A percentile compares a stretch with the other conserved stretches of the same genome.
Evolutionary conservation across 2,797 vertebrate species (phyloP).

Genomic region (Buphagus erythrorhynchus): DNA sequence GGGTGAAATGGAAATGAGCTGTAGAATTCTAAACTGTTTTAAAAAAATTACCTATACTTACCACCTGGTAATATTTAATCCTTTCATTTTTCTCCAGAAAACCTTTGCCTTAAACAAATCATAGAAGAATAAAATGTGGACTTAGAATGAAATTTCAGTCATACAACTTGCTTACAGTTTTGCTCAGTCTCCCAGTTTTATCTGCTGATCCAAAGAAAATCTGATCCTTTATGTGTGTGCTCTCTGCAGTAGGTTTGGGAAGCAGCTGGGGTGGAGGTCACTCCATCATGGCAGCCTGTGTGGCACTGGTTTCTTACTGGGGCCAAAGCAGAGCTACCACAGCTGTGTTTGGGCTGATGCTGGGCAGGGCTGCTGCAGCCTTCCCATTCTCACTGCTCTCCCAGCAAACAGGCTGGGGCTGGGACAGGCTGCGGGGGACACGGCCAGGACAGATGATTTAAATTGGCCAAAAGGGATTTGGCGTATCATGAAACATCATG

Average conservation of each 20-base stretch:
- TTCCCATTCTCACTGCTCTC: neutral
- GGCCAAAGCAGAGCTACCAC: neutral
- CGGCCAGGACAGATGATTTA: accelerated
- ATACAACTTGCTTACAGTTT: neutral
- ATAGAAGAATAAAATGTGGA: neutral
- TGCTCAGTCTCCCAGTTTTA: neutral
- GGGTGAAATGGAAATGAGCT: neutral
- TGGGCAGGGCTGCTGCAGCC: neutral
- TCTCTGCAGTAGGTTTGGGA: neutral
- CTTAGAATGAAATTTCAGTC: neutral
- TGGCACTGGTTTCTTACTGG: neutral
- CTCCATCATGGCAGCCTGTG: accelerated
- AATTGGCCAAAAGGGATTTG: neutral
- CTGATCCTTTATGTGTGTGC: neutral
- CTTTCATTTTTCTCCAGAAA: neutral
- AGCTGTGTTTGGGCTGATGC: neutral
- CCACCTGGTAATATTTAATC: neutral
- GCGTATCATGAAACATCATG: accelerated
- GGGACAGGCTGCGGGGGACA: neutral
- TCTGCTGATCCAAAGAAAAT: neutral
- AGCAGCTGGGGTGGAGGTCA: neutral
- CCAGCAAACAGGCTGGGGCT: neutral
- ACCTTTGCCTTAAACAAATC: neutral
- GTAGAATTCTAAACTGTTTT: neutral
- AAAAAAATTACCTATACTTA: neutral